Evolutionary conservation across 2,797 vertebrate genomes (phyloP).

Genomic region (Diplodus puntazzo): DNA sequence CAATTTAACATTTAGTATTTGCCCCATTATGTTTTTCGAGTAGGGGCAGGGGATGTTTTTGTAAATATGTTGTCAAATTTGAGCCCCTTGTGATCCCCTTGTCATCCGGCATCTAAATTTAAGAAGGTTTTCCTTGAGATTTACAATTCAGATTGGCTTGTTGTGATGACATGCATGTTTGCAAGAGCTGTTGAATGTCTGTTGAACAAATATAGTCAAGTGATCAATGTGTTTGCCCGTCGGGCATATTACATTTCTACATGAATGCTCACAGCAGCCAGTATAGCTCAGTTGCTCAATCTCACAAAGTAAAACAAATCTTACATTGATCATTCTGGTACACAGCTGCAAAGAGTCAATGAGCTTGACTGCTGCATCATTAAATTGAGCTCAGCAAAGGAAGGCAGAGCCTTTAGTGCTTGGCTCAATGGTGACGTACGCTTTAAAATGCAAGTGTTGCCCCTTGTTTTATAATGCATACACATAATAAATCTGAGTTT

Average conservation of each 20-base stretch:
- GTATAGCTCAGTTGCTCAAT: not conserved
- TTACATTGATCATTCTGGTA: not conserved
- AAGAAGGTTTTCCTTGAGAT: constrained; percentile 9
- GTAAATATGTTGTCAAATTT: constrained; percentile 60
- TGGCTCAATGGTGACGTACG: constrained; percentile 12
- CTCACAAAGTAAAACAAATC: not conserved
- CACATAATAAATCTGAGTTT: not conserved
- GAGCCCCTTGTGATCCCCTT: constrained; percentile 1
- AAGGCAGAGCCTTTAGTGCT: not conserved
- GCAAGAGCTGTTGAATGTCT: constrained; percentile 46
- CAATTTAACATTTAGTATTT: constrained; percentile 52
- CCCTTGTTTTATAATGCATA: not conserved
- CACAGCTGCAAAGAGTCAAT: not conserved
- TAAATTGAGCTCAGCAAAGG: not conserved
- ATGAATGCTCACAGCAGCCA: constrained; percentile 6
- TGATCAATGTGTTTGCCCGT: constrained; percentile 5
- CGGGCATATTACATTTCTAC: not conserved
- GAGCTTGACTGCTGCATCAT: not conserved
- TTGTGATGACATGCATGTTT: constrained; percentile 57
- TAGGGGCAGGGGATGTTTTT: constrained; percentile 34
- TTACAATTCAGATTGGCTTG: constrained; percentile 40
- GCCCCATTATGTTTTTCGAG: constrained; percentile 38
- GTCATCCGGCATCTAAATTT: constrained; percentile 6
- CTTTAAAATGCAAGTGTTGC: constrained; percentile 1
- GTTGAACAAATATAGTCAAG: constrained; percentile 35